Evolutionary conservation across 2,797 vertebrate species (phyloP).

Genomic region (Dipus sagitta): DNA sequence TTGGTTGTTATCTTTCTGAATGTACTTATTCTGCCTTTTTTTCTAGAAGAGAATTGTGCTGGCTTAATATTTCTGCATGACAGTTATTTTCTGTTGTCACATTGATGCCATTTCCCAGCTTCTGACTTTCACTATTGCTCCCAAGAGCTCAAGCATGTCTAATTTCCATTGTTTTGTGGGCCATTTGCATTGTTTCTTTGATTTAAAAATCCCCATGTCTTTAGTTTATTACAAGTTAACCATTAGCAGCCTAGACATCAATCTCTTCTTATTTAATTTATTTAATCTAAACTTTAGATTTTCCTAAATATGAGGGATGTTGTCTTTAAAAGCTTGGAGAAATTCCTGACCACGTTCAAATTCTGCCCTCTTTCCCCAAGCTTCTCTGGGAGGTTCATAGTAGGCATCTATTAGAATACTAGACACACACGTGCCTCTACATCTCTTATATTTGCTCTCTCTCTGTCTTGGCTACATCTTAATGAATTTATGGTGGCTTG

Average conservation of each 20-base stretch:
- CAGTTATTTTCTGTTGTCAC: not conserved
- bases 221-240: not conserved
- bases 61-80: not conserved
- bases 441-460: not conserved
- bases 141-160: not conserved
- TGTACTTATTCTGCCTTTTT: not conserved
- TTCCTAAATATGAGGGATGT: not conserved
- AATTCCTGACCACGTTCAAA: conserved; percentile 7
- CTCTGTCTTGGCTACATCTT: not conserved
- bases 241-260: not conserved
- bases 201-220: not conserved
- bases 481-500: not conserved
- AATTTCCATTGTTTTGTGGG: not conserved
- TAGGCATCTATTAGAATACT: not conserved
- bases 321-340: not conserved
- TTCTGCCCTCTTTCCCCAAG: not conserved
- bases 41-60: not conserved
- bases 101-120: not conserved
- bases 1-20: not conserved
- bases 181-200: not conserved
- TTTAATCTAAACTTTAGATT: not conserved
- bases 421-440: not conserved
- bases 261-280: not conserved
- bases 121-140: not conserved
- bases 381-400: not conserved